phyloP scores from a whole-genome alignment of 2,888 invertebrate genomes.

The Cepaea hortensis region DNA sequence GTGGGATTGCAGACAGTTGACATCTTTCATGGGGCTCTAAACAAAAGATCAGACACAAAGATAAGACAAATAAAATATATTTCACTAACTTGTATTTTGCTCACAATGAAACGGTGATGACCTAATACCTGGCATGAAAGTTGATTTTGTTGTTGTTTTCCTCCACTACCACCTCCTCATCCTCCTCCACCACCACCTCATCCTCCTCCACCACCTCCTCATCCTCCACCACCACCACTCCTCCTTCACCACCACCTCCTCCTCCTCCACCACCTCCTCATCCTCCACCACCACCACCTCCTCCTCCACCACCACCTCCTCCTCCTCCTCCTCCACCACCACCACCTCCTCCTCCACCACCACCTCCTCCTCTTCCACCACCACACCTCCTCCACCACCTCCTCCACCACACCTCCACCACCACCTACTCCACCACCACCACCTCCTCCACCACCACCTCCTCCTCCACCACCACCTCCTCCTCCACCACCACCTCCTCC shows the following conservation, averaged over 20 bases:
- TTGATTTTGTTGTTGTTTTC: not conserved
- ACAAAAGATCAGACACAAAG: no score
- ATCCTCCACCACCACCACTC: not conserved
- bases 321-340: not conserved
- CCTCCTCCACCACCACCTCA: no score
- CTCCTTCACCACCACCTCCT: not conserved
- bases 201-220: no score
- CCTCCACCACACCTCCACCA: not conserved
- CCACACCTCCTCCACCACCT: not conserved
- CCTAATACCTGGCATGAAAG: no score
- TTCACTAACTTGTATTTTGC: no score
- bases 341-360: no score
- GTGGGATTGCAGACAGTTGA: no score
- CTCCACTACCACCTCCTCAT: not conserved
- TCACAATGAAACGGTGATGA: no score
- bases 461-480: not conserved
- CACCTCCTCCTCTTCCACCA: not conserved
- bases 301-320: not conserved
- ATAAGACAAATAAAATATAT: no score
- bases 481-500: no score
- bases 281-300: no score
- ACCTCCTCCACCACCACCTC: not conserved
- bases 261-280: not conserved
- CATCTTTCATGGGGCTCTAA: no score
- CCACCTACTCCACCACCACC: not conserved